Base-by-base conservation (phyloP, 2,888 invertebrate genomes). In the Cephus rjabovi region DNA sequence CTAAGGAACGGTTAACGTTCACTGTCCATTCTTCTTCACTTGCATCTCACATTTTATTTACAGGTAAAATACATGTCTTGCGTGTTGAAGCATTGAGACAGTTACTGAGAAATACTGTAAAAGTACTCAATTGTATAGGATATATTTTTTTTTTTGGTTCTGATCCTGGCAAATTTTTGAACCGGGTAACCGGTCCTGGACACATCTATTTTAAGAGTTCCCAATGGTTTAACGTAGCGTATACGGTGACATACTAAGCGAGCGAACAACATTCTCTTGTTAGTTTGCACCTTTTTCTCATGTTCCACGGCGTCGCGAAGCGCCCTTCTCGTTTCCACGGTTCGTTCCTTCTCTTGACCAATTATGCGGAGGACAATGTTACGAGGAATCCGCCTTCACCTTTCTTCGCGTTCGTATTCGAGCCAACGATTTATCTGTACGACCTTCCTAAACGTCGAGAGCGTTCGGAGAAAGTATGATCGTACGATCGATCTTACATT, bases 211-310 rank as follows among this genome's bases (percentile, higher is more conserved):
- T 84, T 76, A 77, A 81, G 79, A 79, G 76, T 77, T 82, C 81
- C 80, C 81, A 81, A 85, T 81, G 82, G 83, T 83, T 82, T 81
- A 84, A 84, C 80, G 84, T 83, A 79, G 81, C 31, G 71, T 85
- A 86, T 89, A 31, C 80, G 84, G 86, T 89, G 88, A 89, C 89
- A 89, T 89, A 89, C 87, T 89, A 86, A 81, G 82, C 85, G 80
- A 82, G 81, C 80, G 85, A 84, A 87, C 88, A 88, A 86, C 86
- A 88, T 89, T 89, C 89, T 83, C 85, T 75, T 80, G 76, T 79
- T 79, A 78, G 80, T 77, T 80, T 81, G 77, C 76, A 81, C 77
- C 79, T 83, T 83, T 80, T 84, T 82, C 78, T 9, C 56, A 23
- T 84, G 84, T 87, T 81, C 83, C 79, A 68, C 77, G 80, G 76